Evolutionary conservation across 2,888 invertebrate genomes (phyloP).

Genomic region (Eretmocerus hayati): DNA sequence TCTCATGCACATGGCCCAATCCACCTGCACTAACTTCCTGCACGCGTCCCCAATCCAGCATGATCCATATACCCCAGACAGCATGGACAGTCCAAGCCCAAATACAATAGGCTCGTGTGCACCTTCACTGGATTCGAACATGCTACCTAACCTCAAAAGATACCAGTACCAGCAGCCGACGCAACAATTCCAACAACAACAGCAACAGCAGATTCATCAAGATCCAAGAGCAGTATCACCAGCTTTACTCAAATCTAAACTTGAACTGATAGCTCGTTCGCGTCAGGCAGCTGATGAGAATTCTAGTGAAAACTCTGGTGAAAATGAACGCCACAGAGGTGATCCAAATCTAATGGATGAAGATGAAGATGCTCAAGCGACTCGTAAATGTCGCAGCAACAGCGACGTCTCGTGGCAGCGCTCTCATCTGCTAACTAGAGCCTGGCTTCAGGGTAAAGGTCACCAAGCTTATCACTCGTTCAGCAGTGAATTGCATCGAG

Average conservation of each 20-base stretch:
- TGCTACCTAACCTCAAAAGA: background rate
- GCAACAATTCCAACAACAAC: background rate
- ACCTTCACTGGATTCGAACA: conserved; percentile 24
- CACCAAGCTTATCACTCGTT: conserved; percentile 33
- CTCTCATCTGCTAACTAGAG: conserved; percentile 32
- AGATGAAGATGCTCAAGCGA: conserved; percentile 5
- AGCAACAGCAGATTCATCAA: too few species aligned
- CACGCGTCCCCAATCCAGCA: conserved; percentile 52
- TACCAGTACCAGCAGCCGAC: conserved; percentile 7
- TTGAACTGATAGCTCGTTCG: conserved; percentile 33
- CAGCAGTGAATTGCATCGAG: conserved; percentile 14
- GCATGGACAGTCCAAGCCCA: conserved; percentile 70
- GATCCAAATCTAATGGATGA: background rate
- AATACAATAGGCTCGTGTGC: conserved; percentile 30
- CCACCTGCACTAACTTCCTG: conserved; percentile 44
- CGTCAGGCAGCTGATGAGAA: background rate
- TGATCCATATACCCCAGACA: conserved; percentile 79
- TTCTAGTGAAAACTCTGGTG: conserved; percentile 5
- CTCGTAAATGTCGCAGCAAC: conserved; percentile 35
- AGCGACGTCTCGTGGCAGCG: conserved; percentile 42
- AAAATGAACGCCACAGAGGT: background rate
- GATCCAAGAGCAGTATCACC: conserved; percentile 39
- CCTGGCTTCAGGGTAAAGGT: conserved; percentile 34
- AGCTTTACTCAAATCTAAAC: conserved; percentile 37
- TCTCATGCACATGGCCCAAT: conserved; percentile 14